Conservation (phyloP, 2,797 vertebrate genomes). For the Brachyrhaphis roseni region DNA sequence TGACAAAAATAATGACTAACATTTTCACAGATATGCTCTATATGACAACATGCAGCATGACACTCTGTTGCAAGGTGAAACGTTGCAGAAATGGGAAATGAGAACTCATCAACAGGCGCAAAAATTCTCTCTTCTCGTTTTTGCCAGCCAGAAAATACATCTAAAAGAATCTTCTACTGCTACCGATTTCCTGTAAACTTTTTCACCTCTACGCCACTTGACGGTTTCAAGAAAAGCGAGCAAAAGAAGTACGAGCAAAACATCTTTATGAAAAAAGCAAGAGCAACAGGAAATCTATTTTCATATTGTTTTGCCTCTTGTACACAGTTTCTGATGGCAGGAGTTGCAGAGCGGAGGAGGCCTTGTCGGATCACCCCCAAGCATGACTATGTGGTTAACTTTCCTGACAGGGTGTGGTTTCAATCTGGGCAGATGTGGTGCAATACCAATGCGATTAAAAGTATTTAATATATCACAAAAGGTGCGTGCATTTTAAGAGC, state of each 20-base stretch:
- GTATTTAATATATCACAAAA: not conserved
- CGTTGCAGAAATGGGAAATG: conserved; percentile 1
- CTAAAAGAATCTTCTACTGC: not conserved
- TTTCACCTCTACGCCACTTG: not conserved
- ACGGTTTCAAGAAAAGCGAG: conserved; percentile 1
- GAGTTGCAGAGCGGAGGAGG: conserved; percentile 4
- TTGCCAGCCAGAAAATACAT: not conserved
- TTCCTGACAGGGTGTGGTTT: conserved; percentile 52
- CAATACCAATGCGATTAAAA: conserved; percentile 41
- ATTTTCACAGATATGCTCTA: conserved; percentile 6
- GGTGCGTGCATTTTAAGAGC: conserved; percentile 43
- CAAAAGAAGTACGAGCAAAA: not conserved
- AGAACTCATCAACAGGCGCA: not conserved
- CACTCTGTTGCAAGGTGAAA: not conserved
- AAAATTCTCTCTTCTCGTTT: not conserved
- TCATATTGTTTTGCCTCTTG: conserved; percentile 15
- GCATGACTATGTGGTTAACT: conserved; percentile 9
- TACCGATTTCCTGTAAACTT: conserved; percentile 3
- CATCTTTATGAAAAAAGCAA: conserved; percentile 1
- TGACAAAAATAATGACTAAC: conserved; percentile 40
- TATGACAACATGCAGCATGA: not conserved
- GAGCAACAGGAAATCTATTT: conserved; percentile 46
- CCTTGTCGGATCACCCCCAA: not conserved
- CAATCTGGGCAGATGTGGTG: conserved; percentile 40
- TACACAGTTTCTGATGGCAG: conserved; percentile 31